Evolutionary conservation across 2,797 vertebrate genomes (phyloP).

Genomic region (Heterohyrax brucei): DNA sequence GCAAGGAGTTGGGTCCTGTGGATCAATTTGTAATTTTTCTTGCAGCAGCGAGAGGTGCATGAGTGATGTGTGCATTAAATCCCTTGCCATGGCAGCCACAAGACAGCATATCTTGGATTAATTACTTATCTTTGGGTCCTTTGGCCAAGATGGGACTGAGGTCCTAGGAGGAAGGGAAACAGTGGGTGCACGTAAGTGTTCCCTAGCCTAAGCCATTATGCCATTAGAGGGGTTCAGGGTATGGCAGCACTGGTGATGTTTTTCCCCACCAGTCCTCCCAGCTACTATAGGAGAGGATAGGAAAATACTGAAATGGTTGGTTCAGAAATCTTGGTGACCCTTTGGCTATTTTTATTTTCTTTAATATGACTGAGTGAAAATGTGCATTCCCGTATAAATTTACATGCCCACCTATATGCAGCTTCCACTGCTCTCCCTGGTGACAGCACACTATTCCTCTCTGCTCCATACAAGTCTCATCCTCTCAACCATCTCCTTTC

Average conservation of each 20-base stretch:
- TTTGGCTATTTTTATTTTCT: too few relatives aligned
- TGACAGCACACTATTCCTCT: too few relatives aligned
- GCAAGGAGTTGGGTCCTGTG: conserved; percentile 66
- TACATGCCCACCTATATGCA: too few relatives aligned
- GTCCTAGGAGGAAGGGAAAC: neutral
- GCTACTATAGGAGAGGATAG: neutral
- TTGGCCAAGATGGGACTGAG: neutral
- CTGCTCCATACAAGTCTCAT: too few relatives aligned
- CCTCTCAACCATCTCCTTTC: too few relatives aligned
- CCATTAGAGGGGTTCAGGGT: neutral
- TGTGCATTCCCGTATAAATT: too few relatives aligned
- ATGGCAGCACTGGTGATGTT: neutral
- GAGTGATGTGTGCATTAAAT: conserved; percentile 81
- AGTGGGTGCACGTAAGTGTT: neutral
- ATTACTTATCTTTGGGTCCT: conserved; percentile 84
- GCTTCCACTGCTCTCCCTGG: too few relatives aligned
- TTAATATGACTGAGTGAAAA: too few relatives aligned
- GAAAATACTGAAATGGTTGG: conserved; percentile 53
- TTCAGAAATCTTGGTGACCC: conserved; percentile 36
- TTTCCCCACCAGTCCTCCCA: neutral
- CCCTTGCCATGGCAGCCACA: conserved; percentile 61
- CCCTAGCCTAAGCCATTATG: neutral
- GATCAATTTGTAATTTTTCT: conserved; percentile 86
- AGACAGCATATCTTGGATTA: conserved; percentile 76
- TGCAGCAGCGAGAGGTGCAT: conserved; percentile 79